Conservation (phyloP, 1,140 invertebrate genomes). For the Teleopsis dalmanni region DNA sequence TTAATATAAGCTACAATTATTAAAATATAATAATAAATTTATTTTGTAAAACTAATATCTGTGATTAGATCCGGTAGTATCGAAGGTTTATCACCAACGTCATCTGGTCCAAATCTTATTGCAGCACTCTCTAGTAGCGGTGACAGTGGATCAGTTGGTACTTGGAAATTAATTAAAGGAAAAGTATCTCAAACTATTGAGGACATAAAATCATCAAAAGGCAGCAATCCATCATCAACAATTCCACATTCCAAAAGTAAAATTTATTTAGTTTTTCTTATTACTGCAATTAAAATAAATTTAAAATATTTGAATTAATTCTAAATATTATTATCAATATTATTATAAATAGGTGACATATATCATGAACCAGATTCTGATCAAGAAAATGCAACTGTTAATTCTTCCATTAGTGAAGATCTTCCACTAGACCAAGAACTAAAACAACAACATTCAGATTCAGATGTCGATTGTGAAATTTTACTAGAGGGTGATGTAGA, state of each 20-base stretch:
- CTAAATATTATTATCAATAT: not conserved
- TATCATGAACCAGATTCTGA: conserved; percentile 31
- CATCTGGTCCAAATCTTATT: conserved; percentile 27
- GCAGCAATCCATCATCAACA: conserved; percentile 11
- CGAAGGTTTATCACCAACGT: conserved; percentile 32
- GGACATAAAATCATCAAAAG: conserved; percentile 42
- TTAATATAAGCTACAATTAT: not conserved
- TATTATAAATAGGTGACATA: not conserved
- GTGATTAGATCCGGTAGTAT: conserved; percentile 31
- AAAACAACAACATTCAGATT: conserved; percentile 26
- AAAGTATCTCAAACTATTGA: conserved; percentile 42
- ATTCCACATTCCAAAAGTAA: conserved; percentile 2
- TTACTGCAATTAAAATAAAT: not conserved
- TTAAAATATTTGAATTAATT: not conserved
- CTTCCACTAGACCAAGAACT: conserved; percentile 18
- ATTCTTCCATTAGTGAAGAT: conserved; percentile 31
- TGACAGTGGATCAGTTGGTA: conserved; percentile 25
- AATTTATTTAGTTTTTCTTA: not conserved
- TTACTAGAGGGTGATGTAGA: conserved; percentile 15
- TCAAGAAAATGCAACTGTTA: conserved; percentile 27
- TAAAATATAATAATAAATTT: conserved; percentile 6
- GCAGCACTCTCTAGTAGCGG: conserved; percentile 23
- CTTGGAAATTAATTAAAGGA: conserved; percentile 42
- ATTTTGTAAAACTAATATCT: conserved; percentile 5
- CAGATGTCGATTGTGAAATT: conserved; percentile 28